Conservation (phyloP, 2,113 vertebrate genomes). For the Ondatra zibethicus region DNA sequence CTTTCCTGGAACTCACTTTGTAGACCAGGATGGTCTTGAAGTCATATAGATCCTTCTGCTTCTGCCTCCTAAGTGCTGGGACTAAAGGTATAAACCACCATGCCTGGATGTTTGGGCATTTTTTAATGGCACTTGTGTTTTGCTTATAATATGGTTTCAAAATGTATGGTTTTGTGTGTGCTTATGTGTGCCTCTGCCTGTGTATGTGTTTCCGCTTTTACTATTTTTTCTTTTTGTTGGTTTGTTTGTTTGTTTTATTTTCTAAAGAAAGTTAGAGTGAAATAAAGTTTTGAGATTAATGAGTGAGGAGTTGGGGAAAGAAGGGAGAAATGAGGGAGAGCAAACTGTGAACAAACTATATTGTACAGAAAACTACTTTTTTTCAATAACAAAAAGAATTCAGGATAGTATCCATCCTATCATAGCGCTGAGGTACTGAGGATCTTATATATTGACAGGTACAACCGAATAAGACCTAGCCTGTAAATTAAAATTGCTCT, state of each 20-base stretch:
- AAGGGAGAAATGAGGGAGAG: background rate
- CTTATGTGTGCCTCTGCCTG: background rate
- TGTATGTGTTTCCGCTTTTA: background rate
- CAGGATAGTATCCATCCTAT: background rate
- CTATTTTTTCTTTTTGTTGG: background rate
- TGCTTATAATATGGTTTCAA: background rate
- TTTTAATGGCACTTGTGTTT: background rate
- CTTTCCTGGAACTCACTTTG: too few species aligned
- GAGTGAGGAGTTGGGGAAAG: too few species aligned
- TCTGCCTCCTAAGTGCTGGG: too few species aligned
- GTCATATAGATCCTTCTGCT: too few species aligned
- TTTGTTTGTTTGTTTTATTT: background rate
- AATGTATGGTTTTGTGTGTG: background rate
- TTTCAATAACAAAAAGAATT: background rate
- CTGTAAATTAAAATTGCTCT: background rate
- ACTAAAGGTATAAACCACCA: too few species aligned
- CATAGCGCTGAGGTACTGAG: background rate
- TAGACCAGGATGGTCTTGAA: too few species aligned
- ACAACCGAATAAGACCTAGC: background rate
- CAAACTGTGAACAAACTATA: background rate
- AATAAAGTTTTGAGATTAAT: background rate
- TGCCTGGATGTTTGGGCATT: background rate
- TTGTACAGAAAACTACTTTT: background rate
- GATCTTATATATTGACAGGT: background rate
- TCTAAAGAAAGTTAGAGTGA: background rate